Evolutionary conservation across 23 tunicate genomes (phyloP).

Genomic region (Clavelina lepadiformis): DNA sequence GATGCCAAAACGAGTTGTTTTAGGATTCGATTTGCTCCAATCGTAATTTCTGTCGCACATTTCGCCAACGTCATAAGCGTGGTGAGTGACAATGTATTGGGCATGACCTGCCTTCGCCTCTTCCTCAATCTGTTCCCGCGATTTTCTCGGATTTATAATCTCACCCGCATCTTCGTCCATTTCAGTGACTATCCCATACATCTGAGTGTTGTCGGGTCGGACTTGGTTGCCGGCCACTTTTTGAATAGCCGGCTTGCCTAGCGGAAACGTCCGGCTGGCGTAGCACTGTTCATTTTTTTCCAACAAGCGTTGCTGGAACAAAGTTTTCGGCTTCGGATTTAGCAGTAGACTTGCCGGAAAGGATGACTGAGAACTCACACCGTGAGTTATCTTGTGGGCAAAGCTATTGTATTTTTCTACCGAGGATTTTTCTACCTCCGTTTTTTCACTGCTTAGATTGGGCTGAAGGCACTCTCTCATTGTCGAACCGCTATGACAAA

Average conservation of each 20-base stretch:
- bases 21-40: slow-evolving; percentile 50
- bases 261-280: slow-evolving; percentile 20
- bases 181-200: slow-evolving; percentile 25
- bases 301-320: slow-evolving; percentile 30
- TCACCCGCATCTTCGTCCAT: slow-evolving; percentile 42
- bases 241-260: slow-evolving; percentile 17
- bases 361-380: slow-evolving; percentile 20
- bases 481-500: slow-evolving; percentile 55
- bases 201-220: slow-evolving; percentile 27
- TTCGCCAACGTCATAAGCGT: slow-evolving; percentile 83
- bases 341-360: slow-evolving; percentile 21
- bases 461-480: slow-evolving; percentile 57
- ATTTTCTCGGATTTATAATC: slow-evolving; percentile 63
- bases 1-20: slow-evolving; percentile 49
- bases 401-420: not conserved
- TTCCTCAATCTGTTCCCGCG: slow-evolving; percentile 36
- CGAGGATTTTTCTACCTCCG: not conserved
- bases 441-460: not conserved
- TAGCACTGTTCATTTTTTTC: slow-evolving; percentile 34
- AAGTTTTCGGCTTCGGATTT: slow-evolving; percentile 26
- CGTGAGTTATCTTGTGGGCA: slow-evolving; percentile 26
- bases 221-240: not conserved
- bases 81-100: slow-evolving; percentile 60
- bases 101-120: slow-evolving; percentile 67
- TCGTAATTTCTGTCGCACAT: slow-evolving; percentile 69